Evolutionary conservation across 2,888 invertebrate genomes (phyloP), one percentile per base, ranked within the genome.

Genomic region (Dynastes grantii): DNA sequence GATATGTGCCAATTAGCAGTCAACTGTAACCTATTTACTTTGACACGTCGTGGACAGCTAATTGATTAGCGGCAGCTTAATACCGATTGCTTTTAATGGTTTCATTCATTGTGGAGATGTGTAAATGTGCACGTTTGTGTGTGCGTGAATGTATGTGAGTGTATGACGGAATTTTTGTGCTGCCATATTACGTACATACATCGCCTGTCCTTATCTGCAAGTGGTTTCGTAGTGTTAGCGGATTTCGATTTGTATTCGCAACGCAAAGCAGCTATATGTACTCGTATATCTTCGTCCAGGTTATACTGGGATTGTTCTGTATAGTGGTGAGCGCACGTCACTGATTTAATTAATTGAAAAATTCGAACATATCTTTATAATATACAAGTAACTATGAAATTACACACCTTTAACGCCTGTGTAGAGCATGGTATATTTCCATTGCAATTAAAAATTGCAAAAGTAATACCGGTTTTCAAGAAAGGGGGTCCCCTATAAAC

Each of bases 1-100:
- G 70, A 76, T 79, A 79, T 79, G 76, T 79, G 79, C 76, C 79
- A 79, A 76, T 71, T 76, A 79, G 79, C 76, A 79, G 70, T 70
- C 70, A 76, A 61, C 76, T 79, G 79, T 79, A 76, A 79, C 79
- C 70, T 79, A 76, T 76, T 79, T 76, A 71, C 76, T 79, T 76
- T 76, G 76, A 79, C 79, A 76, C 76, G 79, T 70, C 76, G 79
- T 61, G 70, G 76, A 79, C 79, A 79, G 76, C 75, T 70, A 76
- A 79, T 79, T 79, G 76, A 79, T 79, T 79, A 79, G 70, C 76
- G 75, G 73, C 78, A 75, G 73, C 61, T 75, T 75, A 75, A 75
- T 45, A 45, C 27, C 55, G 73, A 75, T 75, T 75, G 73, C 61
- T 75, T 75, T 75, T 75, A 75, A 75, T 75, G 73, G 73, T 75